These are phyloP conservation scores for Gadopsis marmoratus DNA, from an alignment of 2,797 vertebrate genomes.

Conservation along the genomic window DNA sequence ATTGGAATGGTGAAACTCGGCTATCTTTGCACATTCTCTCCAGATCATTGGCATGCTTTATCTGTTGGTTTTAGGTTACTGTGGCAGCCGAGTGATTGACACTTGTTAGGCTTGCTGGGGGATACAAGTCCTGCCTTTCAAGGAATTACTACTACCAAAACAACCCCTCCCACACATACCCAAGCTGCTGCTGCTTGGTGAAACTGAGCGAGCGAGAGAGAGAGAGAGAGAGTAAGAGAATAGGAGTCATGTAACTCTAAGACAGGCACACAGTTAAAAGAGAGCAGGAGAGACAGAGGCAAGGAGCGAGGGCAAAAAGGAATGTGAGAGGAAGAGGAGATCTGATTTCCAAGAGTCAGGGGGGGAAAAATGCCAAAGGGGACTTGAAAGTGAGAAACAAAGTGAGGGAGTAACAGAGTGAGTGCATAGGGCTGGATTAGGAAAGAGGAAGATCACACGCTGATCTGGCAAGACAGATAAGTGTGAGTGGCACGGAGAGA, in stretches of 20 bases:
- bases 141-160: constrained; percentile 78
- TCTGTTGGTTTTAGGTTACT: constrained; percentile 65
- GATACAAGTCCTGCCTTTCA: constrained; percentile 72
- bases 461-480: constrained; percentile 67
- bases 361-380: constrained; percentile 4
- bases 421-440: constrained; percentile 54
- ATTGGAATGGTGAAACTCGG: constrained; percentile 8
- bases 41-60: constrained; percentile 34
- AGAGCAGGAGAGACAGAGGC: constrained; percentile 23
- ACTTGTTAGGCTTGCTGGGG: constrained; percentile 58
- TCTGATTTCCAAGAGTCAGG: constrained; percentile 59
- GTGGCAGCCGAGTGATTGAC: constrained; percentile 64
- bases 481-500: constrained; percentile 42
- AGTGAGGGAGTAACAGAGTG: constrained; percentile 44
- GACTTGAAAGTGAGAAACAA: constrained; percentile 42
- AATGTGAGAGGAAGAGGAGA: constrained; percentile 31
- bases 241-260: constrained; percentile 35
- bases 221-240: constrained; percentile 30
- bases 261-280: constrained; percentile 33
- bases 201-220: constrained; percentile 34
- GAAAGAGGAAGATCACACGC: constrained; percentile 54
- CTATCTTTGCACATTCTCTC: constrained; percentile 21
- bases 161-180: constrained; percentile 72
- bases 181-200: constrained; percentile 42
- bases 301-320: background rate